Conservation (phyloP, 23 tunicate genomes). For the Phallusia fumigata region DNA sequence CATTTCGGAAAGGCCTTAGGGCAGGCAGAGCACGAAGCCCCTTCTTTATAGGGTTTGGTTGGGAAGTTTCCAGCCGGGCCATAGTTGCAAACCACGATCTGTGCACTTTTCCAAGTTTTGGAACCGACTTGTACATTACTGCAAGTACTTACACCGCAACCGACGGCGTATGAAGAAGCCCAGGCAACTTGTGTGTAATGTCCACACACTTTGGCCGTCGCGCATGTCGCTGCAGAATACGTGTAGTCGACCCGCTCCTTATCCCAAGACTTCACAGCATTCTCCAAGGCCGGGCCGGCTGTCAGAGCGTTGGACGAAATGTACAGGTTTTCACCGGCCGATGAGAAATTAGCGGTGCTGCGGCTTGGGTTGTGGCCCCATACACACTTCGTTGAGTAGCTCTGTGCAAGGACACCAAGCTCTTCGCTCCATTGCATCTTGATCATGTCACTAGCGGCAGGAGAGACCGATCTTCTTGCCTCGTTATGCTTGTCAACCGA, state of each 20-base stretch:
- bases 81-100: slow-evolving; percentile 49
- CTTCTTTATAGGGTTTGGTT: slow-evolving; percentile 27
- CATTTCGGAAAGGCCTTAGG: slow-evolving; percentile 11
- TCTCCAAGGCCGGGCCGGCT: not conserved
- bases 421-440: slow-evolving; percentile 51
- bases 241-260: slow-evolving; percentile 25
- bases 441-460: slow-evolving; percentile 49
- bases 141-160: slow-evolving; percentile 52
- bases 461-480: slow-evolving; percentile 28
- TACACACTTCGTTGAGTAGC: slow-evolving; percentile 48
- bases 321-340: slow-evolving; percentile 35
- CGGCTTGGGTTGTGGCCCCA: slow-evolving; percentile 42
- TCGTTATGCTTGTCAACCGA: slow-evolving; percentile 44
- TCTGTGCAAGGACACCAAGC: slow-evolving; percentile 30
- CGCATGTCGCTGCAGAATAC: slow-evolving; percentile 16
- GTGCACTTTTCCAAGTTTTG: slow-evolving; percentile 17
- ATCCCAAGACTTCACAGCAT: slow-evolving; percentile 30
- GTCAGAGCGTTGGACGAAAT: not conserved
- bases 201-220: not conserved
- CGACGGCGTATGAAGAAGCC: slow-evolving; percentile 37
- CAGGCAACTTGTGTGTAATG: slow-evolving; percentile 35
- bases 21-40: slow-evolving; percentile 35
- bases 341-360: not conserved
- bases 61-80: slow-evolving; percentile 43
- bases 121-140: slow-evolving; percentile 6